phyloP scores from a whole-genome alignment of 2,797 vertebrate genomes.

The Neomorphus geoffroyi region DNA sequence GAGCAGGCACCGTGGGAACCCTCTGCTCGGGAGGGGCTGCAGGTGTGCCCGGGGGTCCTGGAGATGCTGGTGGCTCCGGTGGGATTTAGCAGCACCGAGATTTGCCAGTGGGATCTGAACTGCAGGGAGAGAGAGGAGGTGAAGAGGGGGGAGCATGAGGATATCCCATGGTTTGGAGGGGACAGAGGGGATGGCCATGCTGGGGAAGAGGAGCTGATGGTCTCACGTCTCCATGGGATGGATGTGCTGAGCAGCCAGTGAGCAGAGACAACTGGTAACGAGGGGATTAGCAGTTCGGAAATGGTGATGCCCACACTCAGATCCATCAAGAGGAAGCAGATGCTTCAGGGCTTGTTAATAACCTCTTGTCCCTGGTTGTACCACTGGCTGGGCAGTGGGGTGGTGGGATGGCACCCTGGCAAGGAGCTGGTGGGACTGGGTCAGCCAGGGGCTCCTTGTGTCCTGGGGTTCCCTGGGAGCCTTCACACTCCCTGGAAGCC shows the following conservation, averaged over 20 bases:
- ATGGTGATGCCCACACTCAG: background rate
- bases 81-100: background rate
- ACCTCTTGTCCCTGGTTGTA: background rate
- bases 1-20: accelerated
- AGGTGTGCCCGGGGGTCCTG: background rate
- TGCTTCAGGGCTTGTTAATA: background rate
- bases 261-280: conserved; percentile 7
- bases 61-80: no score
- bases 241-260: conserved; percentile 8
- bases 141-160: background rate
- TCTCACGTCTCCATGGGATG: no score
- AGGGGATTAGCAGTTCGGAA: conserved; percentile 52
- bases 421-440: background rate
- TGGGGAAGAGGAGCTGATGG: background rate
- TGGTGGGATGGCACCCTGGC: background rate
- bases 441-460: accelerated
- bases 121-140: background rate
- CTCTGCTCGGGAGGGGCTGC: no score
- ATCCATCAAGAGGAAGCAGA: background rate
- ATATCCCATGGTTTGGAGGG: background rate
- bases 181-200: background rate
- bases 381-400: background rate
- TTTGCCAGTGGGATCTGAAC: background rate
- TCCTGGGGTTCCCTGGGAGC: accelerated
- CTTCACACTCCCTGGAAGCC: accelerated